Evolutionary conservation across 2,888 invertebrate species (phyloP).

Genomic region (Pammene aurita): DNA sequence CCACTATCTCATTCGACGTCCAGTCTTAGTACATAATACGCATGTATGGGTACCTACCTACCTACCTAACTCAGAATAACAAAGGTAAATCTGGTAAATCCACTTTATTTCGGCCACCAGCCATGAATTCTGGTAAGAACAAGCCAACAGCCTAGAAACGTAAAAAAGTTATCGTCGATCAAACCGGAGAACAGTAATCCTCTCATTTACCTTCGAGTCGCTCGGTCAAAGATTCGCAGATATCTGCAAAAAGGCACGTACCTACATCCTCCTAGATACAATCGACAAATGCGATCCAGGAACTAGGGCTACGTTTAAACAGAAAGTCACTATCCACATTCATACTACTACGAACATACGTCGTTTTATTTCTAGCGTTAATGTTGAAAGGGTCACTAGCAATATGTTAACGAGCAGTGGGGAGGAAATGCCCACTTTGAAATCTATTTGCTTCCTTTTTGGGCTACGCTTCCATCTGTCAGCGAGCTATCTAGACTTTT

Average conservation of each 20-base stretch:
- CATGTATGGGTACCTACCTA: too few relatives aligned
- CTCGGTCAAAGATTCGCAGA: slow-evolving; percentile 19
- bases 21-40: too few relatives aligned
- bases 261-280: slow-evolving; percentile 19
- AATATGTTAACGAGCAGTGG: slow-evolving; percentile 49
- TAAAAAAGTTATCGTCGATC: slow-evolving; percentile 6
- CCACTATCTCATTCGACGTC: too few relatives aligned
- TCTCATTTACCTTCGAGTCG: slow-evolving; percentile 11
- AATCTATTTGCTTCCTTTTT: slow-evolving; percentile 71
- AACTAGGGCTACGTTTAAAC: slow-evolving; percentile 17
- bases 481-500: slow-evolving; percentile 47
- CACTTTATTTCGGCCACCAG: too few relatives aligned
- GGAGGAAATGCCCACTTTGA: slow-evolving; percentile 71
- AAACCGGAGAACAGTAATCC: slow-evolving; percentile 14
- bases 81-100: background rate
- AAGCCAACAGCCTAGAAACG: background rate
- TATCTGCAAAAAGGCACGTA: slow-evolving; percentile 15
- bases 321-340: background rate
- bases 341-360: background rate
- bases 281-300: slow-evolving; percentile 28
- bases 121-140: background rate
- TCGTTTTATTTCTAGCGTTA: slow-evolving; percentile 2
- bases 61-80: background rate
- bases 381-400: slow-evolving; percentile 39
- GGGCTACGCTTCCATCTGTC: slow-evolving; percentile 53